phyloP scores from a whole-genome alignment of 2,797 vertebrate species.

The Columba guinea region DNA sequence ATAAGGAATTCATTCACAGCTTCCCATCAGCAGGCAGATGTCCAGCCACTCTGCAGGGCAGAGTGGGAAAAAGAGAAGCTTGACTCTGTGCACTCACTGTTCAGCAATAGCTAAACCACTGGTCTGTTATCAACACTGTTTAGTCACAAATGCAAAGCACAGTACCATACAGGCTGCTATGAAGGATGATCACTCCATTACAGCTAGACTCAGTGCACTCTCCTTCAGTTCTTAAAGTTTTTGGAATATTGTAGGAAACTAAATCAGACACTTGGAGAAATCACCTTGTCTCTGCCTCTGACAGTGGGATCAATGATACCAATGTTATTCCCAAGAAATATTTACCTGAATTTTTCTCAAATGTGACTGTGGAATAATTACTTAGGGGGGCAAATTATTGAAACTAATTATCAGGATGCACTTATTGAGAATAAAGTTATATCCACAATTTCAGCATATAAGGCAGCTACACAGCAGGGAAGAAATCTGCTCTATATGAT shows the following conservation, averaged over 20 bases:
- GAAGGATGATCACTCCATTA: background rate
- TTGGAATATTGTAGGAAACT: background rate
- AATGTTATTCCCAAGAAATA: background rate
- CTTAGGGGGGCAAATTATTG: too few species aligned
- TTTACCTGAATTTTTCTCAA: background rate
- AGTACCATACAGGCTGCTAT: background rate
- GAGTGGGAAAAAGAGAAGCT: background rate
- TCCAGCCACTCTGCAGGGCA: background rate
- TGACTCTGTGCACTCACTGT: background rate
- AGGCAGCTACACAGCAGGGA: too few species aligned
- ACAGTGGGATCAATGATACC: background rate
- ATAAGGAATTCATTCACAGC: rapidly evolving
- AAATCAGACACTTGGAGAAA: background rate
- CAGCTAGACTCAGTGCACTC: background rate
- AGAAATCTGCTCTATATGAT: too few species aligned
- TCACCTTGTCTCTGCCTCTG: background rate
- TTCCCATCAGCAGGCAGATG: background rate
- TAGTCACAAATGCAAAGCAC: background rate
- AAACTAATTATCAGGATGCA: too few species aligned
- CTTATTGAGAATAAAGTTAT: too few species aligned
- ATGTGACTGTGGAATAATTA: too few species aligned
- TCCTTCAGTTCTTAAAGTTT: background rate
- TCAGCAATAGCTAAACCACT: background rate
- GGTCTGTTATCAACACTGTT: background rate
- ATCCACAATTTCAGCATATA: too few species aligned